These are phyloP conservation scores for Anarsia innoxiella DNA, from an alignment of 2,888 invertebrate species.

Conservation along the genomic window DNA sequence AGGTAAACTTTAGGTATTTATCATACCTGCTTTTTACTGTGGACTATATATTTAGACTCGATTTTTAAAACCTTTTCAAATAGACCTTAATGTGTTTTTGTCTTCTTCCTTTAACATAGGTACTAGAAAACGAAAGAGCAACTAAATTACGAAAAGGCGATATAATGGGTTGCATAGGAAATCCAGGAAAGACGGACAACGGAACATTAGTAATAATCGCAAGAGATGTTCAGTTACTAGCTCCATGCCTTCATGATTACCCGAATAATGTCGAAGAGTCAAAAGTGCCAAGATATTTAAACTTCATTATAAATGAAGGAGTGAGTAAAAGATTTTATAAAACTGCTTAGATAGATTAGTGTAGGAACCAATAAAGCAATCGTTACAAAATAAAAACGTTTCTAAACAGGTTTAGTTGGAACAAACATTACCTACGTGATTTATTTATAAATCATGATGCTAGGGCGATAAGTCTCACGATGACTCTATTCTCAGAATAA, in stretches of 20 bases:
- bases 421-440: too few species aligned
- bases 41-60: too few species aligned
- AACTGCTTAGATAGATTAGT: too few species aligned
- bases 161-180: slow-evolving; percentile 90
- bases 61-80: too few species aligned
- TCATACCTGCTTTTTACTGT: background rate
- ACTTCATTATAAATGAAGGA: slow-evolving; percentile 94
- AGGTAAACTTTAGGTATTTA: slow-evolving; percentile 57
- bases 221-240: slow-evolving; percentile 85
- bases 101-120: slow-evolving; percentile 85
- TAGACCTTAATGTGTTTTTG: slow-evolving; percentile 99
- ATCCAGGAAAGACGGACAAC: slow-evolving; percentile 95
- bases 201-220: slow-evolving; percentile 98
- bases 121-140: slow-evolving; percentile 83
- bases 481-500: too few species aligned
- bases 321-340: too few species aligned
- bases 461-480: too few species aligned
- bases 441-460: too few species aligned
- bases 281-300: slow-evolving; percentile 95
- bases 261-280: slow-evolving; percentile 99
- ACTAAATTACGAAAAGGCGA: slow-evolving; percentile 93
- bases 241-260: slow-evolving; percentile 98
- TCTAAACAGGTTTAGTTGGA: too few species aligned
- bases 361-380: too few species aligned
- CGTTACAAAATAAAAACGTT: too few species aligned